Conservation (phyloP, 2,797 vertebrate genomes). For the Phalanger gymnotis region DNA sequence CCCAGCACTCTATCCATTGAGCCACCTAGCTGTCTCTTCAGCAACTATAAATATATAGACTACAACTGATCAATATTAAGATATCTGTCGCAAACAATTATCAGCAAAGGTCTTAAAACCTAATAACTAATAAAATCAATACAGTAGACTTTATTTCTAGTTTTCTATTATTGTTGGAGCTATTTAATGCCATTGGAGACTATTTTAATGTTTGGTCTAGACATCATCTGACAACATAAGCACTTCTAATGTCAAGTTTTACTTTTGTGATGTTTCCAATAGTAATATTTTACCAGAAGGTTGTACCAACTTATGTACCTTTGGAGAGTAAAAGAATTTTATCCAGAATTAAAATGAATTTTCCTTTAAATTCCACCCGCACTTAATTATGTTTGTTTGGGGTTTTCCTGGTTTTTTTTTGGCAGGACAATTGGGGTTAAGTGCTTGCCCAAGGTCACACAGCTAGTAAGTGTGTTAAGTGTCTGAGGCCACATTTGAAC, state of each 20-base stretch:
- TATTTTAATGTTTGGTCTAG: not conserved
- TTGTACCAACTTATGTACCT: not conserved
- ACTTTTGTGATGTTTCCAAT: not conserved
- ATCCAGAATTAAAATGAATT: not conserved
- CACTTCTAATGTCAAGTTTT: not conserved
- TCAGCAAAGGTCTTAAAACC: not conserved
- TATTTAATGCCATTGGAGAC: not conserved
- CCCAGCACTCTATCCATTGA: not conserved
- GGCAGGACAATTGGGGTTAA: too few species aligned
- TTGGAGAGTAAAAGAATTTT: not conserved
- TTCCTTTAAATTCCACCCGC: conserved; percentile 21
- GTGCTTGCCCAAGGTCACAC: too few species aligned
- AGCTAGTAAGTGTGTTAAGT: too few species aligned
- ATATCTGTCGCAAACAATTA: not conserved
- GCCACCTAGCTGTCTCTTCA: not conserved
- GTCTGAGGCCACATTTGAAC: too few species aligned
- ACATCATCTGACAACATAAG: not conserved
- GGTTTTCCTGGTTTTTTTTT: too few species aligned
- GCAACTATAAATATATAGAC: not conserved
- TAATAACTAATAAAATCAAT: not conserved
- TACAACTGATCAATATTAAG: not conserved
- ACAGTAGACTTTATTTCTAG: not conserved
- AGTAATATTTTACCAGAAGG: not conserved
- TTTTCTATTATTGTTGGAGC: not conserved
- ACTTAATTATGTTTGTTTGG: conserved; percentile 35